These are phyloP conservation scores for Drosophila repleta DNA, from an alignment of 1,140 invertebrate species.

Conservation along the genomic window DNA sequence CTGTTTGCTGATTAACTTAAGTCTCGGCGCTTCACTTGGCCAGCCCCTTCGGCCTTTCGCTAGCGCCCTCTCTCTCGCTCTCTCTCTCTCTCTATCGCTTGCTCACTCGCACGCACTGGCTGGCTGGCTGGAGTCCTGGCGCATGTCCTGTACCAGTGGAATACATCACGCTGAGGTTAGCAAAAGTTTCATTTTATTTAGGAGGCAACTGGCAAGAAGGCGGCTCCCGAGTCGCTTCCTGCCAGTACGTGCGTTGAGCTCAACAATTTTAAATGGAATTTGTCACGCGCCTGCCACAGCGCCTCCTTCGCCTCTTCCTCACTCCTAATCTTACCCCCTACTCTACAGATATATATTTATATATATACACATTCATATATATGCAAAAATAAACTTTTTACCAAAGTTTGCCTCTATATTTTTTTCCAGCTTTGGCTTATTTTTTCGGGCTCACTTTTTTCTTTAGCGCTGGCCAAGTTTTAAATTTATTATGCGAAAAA, in stretches of 20 bases:
- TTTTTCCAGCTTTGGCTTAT: constrained; percentile 27
- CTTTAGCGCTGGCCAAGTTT: constrained; percentile 71
- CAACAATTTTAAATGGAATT: constrained; percentile 83
- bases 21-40: constrained; percentile 46
- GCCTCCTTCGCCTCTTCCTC: neutral
- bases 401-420: constrained; percentile 67
- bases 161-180: constrained; percentile 78
- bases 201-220: constrained; percentile 34
- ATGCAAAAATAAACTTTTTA: constrained; percentile 83
- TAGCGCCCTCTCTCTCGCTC: neutral
- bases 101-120: neutral
- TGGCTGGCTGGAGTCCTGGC: constrained; percentile 4
- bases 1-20: constrained; percentile 82
- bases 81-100: neutral
- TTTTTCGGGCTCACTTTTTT: constrained; percentile 51
- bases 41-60: neutral
- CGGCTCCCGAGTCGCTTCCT: constrained; percentile 2
- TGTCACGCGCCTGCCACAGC: constrained; percentile 68
- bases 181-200: constrained; percentile 78
- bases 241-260: constrained; percentile 73
- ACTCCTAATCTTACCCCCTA: neutral
- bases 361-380: constrained; percentile 35
- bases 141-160: constrained; percentile 52
- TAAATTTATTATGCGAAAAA: constrained; percentile 84
- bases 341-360: constrained; percentile 16